These are phyloP conservation scores for Cladopsammia gracilis DNA, from an alignment of 64 coral and sea anemone species.

Conservation along the genomic window DNA sequence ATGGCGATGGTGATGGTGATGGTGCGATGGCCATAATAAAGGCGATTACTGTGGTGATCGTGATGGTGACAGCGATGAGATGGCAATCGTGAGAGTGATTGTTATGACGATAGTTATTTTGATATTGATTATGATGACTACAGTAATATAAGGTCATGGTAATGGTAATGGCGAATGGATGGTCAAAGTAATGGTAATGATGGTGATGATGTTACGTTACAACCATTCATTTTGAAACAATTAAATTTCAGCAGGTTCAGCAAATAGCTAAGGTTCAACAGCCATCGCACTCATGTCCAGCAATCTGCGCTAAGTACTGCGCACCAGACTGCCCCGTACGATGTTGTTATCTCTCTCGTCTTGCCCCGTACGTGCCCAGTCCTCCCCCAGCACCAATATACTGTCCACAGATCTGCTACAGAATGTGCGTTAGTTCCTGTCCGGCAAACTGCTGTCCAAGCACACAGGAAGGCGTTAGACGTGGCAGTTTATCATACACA, in stretches of 20 bases:
- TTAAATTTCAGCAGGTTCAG: neutral
- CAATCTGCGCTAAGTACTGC: slow-evolving; percentile 42
- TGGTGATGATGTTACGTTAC: no score
- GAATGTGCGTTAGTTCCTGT: slow-evolving; percentile 42
- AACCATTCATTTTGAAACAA: neutral
- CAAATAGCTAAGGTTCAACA: neutral
- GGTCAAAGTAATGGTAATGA: neutral
- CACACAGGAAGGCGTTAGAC: neutral
- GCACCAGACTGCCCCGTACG: slow-evolving; percentile 62
- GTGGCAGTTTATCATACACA: neutral
- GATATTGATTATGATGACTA: no score
- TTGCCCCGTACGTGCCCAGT: neutral
- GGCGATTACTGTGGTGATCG: no score
- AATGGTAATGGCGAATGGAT: no score
- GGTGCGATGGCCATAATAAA: no score
- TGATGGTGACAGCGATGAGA: no score
- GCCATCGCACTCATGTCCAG: slow-evolving; percentile 32
- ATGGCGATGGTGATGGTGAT: no score
- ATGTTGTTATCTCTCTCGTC: slow-evolving; percentile 40
- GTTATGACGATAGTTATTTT: no score
- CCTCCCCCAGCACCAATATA: slow-evolving; percentile 29
- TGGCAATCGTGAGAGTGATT: no score
- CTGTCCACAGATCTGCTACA: slow-evolving; percentile 56
- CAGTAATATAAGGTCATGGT: no score
- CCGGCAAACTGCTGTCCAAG: slow-evolving; percentile 50